Conservation (phyloP, 1,140 invertebrate species). For the Nilaparvata lugens region DNA sequence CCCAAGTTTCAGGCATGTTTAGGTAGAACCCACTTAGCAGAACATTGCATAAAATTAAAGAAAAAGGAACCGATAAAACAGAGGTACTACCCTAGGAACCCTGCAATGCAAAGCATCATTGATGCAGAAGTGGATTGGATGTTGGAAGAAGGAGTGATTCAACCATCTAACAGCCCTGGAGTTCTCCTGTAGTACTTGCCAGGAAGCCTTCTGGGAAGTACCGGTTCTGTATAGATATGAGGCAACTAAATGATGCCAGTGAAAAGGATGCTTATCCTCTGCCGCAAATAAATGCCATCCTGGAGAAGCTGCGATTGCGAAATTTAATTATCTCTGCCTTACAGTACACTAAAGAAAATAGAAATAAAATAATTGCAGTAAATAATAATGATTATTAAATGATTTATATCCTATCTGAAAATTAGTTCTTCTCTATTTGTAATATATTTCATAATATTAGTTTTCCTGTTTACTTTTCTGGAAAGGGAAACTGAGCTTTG, state of each 20-base stretch:
- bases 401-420: too few species aligned
- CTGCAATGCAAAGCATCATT: constrained; percentile 10
- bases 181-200: constrained; percentile 38
- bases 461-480: too few species aligned
- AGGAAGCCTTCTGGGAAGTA: constrained; percentile 39
- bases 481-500: too few species aligned
- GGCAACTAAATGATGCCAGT: constrained; percentile 36
- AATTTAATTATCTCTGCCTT: too few species aligned
- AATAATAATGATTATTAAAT: too few species aligned
- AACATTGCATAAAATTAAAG: constrained; percentile 6
- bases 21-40: background rate
- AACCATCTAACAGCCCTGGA: constrained; percentile 37
- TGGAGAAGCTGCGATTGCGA: constrained; percentile 31
- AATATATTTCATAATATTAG: too few species aligned
- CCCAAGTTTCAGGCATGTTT: background rate
- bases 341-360: too few species aligned
- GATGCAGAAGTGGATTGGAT: constrained; percentile 26
- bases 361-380: too few species aligned
- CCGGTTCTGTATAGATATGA: constrained; percentile 40
- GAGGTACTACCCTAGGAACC: constrained; percentile 12
- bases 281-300: constrained; percentile 27
- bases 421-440: too few species aligned
- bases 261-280: constrained; percentile 28
- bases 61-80: constrained; percentile 13
- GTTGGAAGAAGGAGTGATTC: constrained; percentile 32